These are phyloP conservation scores for Apoda limacodes DNA, from an alignment of 2,888 invertebrate genomes.

Conservation along the genomic window DNA sequence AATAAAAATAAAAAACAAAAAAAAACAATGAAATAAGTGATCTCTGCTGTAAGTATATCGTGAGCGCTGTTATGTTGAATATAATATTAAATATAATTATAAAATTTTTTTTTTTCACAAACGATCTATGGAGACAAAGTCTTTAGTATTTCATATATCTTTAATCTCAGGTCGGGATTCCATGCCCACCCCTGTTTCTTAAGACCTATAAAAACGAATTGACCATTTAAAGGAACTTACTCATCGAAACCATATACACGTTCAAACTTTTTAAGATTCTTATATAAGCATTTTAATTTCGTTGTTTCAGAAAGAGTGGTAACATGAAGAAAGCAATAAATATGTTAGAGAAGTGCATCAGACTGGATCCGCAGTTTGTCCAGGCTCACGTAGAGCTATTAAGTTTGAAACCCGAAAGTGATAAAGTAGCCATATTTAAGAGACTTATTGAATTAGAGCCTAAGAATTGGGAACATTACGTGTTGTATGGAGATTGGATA, in stretches of 20 bases:
- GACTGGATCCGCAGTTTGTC: conserved; percentile 75
- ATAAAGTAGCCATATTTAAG: conserved; percentile 68
- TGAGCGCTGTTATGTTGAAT: too few species aligned
- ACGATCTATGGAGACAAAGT: not conserved
- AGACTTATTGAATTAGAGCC: conserved; percentile 76
- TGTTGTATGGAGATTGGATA: conserved; percentile 81
- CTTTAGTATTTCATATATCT: not conserved
- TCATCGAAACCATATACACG: too few species aligned
- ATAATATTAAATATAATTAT: too few species aligned
- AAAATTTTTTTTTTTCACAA: not conserved
- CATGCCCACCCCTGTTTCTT: too few species aligned
- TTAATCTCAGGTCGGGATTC: too few species aligned
- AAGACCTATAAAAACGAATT: too few species aligned
- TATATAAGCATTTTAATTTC: too few species aligned
- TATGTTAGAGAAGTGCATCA: conserved; percentile 77
- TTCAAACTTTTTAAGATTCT: too few species aligned
- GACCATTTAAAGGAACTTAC: too few species aligned
- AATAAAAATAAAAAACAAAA: too few species aligned
- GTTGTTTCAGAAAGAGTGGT: conserved; percentile 72
- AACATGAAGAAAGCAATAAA: conserved; percentile 71
- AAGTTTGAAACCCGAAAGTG: conserved; percentile 65
- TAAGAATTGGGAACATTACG: conserved; percentile 75
- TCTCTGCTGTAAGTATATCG: too few species aligned
- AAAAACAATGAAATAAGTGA: too few species aligned
- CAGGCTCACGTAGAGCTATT: conserved; percentile 78